phyloP scores from a whole-genome alignment of 2,113 vertebrate genomes.

The Recurvirostra avosetta region DNA sequence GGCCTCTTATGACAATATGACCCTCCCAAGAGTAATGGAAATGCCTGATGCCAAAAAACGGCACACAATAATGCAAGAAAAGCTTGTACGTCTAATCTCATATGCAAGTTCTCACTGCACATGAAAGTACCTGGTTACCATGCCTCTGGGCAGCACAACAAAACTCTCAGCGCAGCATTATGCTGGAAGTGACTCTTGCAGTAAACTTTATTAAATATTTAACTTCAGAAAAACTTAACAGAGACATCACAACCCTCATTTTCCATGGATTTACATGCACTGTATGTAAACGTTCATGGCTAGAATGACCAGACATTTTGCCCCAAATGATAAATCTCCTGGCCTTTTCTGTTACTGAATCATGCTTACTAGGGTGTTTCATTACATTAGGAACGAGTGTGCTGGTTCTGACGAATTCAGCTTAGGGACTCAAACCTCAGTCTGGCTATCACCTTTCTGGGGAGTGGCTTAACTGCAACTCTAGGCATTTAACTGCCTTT shows the following conservation, averaged over 20 bases:
- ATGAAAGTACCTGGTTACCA: not conserved
- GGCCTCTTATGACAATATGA: not conserved
- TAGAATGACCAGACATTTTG: not conserved
- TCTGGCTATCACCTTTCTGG: rapidly evolving
- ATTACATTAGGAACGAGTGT: rapidly evolving
- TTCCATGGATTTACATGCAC: not conserved
- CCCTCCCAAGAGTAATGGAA: not conserved
- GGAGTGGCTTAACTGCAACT: not conserved
- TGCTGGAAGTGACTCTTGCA: not conserved
- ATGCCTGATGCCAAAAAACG: not conserved
- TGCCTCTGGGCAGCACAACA: slow-evolving; percentile 20
- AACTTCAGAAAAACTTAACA: not conserved
- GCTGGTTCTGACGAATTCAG: not conserved
- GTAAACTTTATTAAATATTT: not conserved
- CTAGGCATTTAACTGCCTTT: not conserved
- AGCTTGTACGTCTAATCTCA: not conserved
- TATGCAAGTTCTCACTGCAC: not conserved
- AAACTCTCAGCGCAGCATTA: not conserved
- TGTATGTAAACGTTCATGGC: not conserved
- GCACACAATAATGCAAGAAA: not conserved
- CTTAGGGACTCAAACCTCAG: not conserved
- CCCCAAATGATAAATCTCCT: not conserved
- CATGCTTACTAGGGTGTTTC: rapidly evolving
- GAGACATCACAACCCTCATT: not conserved
- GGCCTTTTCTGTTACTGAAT: not conserved